Base-by-base conservation (phyloP, 64 coral and sea anemone genomes). In the Pocillopora verrucosa region DNA sequence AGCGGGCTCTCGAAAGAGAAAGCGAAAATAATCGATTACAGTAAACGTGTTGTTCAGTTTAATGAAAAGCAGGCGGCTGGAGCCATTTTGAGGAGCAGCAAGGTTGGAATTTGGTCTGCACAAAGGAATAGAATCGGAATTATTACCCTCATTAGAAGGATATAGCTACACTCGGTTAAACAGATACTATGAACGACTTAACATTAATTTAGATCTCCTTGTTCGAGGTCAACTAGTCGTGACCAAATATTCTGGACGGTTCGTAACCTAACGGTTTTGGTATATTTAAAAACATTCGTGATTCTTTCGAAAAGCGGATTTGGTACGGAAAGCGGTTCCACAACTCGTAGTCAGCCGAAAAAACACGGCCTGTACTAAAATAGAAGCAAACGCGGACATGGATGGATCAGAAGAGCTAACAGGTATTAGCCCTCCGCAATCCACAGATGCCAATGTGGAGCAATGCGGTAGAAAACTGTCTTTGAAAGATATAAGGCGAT, bases 401-500 rank as follows among this genome's bases (percentile, higher is more conserved):
- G 82, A 84, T n/a, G 63, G 56, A 41, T 16, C 64, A 19, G 64
- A 25, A 24, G 82, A 84, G 34, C 41, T 41, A 24, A 70, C 82
- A 70, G 82, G 56, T n/a, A 34, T n/a, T 36, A 15, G 36, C 20
- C 11, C 19, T 56, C 82, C 64, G 19, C 65, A 84, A 84, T 72
- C 82, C 82, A 41, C 82, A 84, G 67, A 84, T 72, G 63, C 64
- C 63, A 84, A 84, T 84, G 63, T 84, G 10, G 82, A 84, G 36
- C 82, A 84, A 41, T 25, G 82, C 70, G 64, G 82, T 72, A 36
- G 82, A 84, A 84, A 84, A 72, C 36, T 84, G 82, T 84, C 90
- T 30, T 86, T 96, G 84, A 96, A 96, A 79, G 95, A 96, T 78
- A 91, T 96, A 84, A 91, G 95, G 82, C 83, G 95, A 22, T 96